Percentiles rank a stretch among this genome's conserved stretches.
Conservation (phyloP, 2,888 invertebrate species). For the Cheilosia pagana region DNA sequence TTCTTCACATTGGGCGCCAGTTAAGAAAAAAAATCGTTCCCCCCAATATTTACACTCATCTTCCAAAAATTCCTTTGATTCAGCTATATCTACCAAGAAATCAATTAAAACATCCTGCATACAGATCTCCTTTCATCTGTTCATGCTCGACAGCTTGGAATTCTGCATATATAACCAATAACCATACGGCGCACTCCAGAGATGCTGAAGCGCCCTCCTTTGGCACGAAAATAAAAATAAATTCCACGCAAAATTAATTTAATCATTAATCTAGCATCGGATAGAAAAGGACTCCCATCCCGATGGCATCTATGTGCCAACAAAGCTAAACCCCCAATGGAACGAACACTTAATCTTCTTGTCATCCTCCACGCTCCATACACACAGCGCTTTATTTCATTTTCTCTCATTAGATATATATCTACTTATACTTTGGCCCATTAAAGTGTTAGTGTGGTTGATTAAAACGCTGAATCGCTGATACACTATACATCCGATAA, state of each 20-base stretch:
- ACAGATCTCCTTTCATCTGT: not conserved
- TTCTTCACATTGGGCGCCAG: too few relatives aligned
- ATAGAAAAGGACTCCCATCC: constrained; percentile 26
- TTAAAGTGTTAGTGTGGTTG: constrained; percentile 28
- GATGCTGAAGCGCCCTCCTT: not conserved
- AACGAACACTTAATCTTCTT: constrained; percentile 58
- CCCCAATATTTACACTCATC: too few relatives aligned
- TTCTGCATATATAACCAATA: not conserved
- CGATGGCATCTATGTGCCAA: constrained; percentile 31
- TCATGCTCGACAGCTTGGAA: constrained; percentile 4
- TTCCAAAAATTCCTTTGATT: not conserved
- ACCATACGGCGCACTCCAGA: not conserved
- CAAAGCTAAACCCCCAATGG: constrained; percentile 43
- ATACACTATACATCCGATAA: constrained; percentile 38
- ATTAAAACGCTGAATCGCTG: constrained; percentile 46
- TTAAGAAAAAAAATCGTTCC: too few relatives aligned
- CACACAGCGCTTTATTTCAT: constrained; percentile 45
- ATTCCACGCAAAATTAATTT: constrained; percentile 28
- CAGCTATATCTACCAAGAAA: constrained; percentile 1
- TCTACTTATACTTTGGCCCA: constrained; percentile 26
- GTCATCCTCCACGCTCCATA: constrained; percentile 57
- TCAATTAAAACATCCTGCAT: constrained; percentile 5
- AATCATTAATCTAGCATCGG: constrained; percentile 52
- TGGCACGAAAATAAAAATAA: not conserved
- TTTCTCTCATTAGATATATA: constrained; percentile 60